A percentile compares a stretch with the other conserved stretches of the same genome.
Evolutionary conservation across 2,888 invertebrate species (phyloP).

Genomic region (Acronicta psi): DNA sequence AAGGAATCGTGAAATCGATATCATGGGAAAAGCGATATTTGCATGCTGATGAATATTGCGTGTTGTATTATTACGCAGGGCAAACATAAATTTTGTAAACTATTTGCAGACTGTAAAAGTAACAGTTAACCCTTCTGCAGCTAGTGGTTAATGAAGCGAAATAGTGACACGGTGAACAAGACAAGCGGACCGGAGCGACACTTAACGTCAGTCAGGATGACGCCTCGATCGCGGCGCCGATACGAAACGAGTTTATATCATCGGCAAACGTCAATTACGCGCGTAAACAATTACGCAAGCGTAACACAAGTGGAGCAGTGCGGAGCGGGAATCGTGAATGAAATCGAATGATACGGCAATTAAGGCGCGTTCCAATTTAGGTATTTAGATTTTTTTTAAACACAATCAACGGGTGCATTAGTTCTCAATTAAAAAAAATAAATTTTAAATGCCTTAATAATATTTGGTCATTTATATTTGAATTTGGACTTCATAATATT

Average conservation of each 20-base stretch:
- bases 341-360: slow-evolving; percentile 57
- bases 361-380: slow-evolving; percentile 29
- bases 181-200: slow-evolving; percentile 54
- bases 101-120: slow-evolving; percentile 29
- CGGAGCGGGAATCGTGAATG: slow-evolving; percentile 55
- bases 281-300: slow-evolving; percentile 71
- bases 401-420: background rate
- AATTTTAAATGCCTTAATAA: no score
- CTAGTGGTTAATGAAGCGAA: slow-evolving; percentile 61
- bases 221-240: slow-evolving; percentile 64
- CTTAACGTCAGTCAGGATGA: slow-evolving; percentile 68
- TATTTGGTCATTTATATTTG: no score
- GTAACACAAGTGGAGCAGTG: slow-evolving; percentile 56
- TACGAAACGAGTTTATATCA: slow-evolving; percentile 67
- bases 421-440: no score
- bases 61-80: slow-evolving; percentile 16
- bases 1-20: slow-evolving; percentile 73
- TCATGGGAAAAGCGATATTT: slow-evolving; percentile 71
- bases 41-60: slow-evolving; percentile 61
- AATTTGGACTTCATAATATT: no score
- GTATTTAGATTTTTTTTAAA: slow-evolving; percentile 20
- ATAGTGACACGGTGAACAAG: slow-evolving; percentile 60
- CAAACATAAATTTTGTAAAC: slow-evolving; percentile 29
- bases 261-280: slow-evolving; percentile 72
- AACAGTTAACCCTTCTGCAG: slow-evolving; percentile 48